Evolutionary conservation across 37 sponge, comb jelly and placozoan genomes (phyloP).

Genomic region (Hormiphora californensis): DNA sequence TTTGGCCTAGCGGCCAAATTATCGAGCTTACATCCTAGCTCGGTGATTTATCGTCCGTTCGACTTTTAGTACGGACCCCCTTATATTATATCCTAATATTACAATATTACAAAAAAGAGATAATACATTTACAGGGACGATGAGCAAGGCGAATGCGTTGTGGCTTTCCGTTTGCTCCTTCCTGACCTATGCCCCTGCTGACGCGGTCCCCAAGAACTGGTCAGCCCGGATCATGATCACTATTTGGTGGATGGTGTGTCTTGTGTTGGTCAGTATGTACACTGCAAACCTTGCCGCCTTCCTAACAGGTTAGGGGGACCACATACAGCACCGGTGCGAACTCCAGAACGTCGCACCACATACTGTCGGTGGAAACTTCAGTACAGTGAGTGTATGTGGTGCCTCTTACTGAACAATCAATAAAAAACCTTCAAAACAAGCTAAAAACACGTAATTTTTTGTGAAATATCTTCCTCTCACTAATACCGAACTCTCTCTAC

Average conservation of each 20-base stretch:
- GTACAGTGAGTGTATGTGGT: too few relatives aligned
- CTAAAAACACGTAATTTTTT: too few relatives aligned
- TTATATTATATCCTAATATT: too few relatives aligned
- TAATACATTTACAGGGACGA: background rate
- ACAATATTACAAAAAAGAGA: too few relatives aligned
- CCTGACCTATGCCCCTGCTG: background rate
- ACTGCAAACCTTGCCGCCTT: constrained; percentile 1
- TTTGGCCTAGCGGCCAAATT: too few relatives aligned
- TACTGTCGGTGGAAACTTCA: too few relatives aligned
- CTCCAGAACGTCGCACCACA: too few relatives aligned
- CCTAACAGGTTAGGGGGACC: background rate
- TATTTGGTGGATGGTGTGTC: constrained; percentile 9
- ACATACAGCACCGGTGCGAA: too few relatives aligned
- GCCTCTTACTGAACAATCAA: too few relatives aligned
- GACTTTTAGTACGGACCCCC: background rate
- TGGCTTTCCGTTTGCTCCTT: background rate
- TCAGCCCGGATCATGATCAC: background rate
- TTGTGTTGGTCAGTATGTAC: constrained; percentile 17
- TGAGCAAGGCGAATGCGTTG: background rate
- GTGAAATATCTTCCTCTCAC: too few relatives aligned
- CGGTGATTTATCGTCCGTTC: background rate
- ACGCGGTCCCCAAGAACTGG: constrained; percentile 2
- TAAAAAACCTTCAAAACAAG: too few relatives aligned
- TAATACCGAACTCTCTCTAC: too few relatives aligned
- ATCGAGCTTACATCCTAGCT: background rate